phyloP scores from a whole-genome alignment of 23 tunicate species.

The Halocynthia aurantium region DNA sequence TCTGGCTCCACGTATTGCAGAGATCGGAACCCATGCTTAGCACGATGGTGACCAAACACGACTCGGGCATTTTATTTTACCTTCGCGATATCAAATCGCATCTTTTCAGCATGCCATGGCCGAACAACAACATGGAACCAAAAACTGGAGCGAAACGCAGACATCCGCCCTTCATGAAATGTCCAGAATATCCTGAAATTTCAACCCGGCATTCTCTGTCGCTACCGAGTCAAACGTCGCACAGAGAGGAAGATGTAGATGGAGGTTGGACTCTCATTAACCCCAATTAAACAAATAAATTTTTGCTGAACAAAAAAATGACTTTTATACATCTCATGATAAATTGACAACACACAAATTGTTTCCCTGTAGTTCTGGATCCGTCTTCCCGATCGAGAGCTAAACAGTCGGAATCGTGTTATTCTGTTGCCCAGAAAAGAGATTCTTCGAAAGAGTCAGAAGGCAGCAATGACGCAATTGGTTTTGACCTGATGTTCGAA shows the following conservation, averaged over 20 bases:
- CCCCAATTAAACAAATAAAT: background rate
- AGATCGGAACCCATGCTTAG: conserved; percentile 22
- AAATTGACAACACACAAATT: background rate
- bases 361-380: background rate
- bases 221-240: too few relatives aligned
- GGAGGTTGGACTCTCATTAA: background rate
- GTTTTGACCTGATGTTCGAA: conserved; percentile 52
- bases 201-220: conserved; percentile 14
- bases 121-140: background rate
- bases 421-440: background rate
- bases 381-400: background rate
- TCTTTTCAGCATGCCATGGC: conserved; percentile 15
- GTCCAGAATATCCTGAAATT: background rate
- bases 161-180: conserved; percentile 18
- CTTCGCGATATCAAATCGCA: conserved; percentile 8
- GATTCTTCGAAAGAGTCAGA: too few relatives aligned
- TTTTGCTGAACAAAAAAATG: too few relatives aligned
- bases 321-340: background rate
- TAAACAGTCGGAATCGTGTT: background rate
- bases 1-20: conserved; percentile 18
- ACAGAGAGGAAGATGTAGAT: too few relatives aligned
- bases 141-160: background rate
- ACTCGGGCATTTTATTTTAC: background rate
- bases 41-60: conserved; percentile 4
- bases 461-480: conserved; percentile 1